Evolutionary conservation across 2,113 vertebrate genomes (phyloP), one percentile per base, ranked within the genome.

Genomic region (Orycteropus afer): DNA sequence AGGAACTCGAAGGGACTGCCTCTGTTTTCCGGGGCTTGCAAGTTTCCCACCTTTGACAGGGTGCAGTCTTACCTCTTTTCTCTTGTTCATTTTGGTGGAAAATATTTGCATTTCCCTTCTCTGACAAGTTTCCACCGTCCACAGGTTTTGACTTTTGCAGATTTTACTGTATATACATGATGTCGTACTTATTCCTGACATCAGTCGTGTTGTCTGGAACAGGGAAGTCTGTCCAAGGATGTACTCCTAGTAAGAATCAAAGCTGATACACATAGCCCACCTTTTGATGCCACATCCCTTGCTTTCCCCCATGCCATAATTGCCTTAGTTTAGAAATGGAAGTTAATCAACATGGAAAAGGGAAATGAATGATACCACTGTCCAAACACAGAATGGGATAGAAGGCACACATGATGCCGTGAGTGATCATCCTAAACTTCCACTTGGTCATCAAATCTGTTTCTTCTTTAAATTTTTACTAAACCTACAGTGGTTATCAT

Each of bases 291-390:
- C 96, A 96, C 86, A 61, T 92, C 86, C 22, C 76, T 94, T 96
- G 32, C 47, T 67, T 97, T 95, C 45, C 10, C 87, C 86, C 17
- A 17, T 69, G 29, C 53, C 73, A 78, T 42, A 85, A 95, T 92
- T 13, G 51, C 59, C 89, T 83, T 94, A 76, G 53, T 97, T 96
- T 97, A 73, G 91, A 97, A 97, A 55, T 47, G 4, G 0, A 97
- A 96, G 82, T 57, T 95, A 89, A 93, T 94, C 40, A 93, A 80
- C 53, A 61, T 89, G 25, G 82, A 89, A 90, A 78, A 88, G 80
- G 71, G 61, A 97, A 97, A 89, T 15, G 45, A 78, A 65, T 89
- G 27, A 55, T 92, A 74, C 74, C 92, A 83, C 94, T 82, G 63
- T 10, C 79, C 61, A 91, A 79, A 91, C 92, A 74, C 92, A 91